Evolutionary conservation across 2,888 invertebrate genomes (phyloP).

Genomic region (Drosophila phalerata): DNA sequence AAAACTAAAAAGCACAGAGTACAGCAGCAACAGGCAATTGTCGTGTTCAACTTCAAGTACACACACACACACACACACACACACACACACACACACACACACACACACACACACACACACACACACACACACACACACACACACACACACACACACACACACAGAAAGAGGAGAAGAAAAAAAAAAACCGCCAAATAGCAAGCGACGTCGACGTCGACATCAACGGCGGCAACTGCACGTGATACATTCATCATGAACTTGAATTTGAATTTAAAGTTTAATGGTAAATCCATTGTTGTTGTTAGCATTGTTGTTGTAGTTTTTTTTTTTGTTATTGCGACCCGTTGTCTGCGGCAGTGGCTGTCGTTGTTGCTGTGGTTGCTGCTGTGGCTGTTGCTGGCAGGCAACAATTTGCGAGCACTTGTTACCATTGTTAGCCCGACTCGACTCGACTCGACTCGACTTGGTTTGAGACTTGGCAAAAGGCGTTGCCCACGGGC

Average conservation of each 20-base stretch:
- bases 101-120: constrained; percentile 24
- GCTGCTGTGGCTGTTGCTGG: constrained; percentile 23
- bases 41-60: constrained; percentile 60
- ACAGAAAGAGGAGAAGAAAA: constrained; percentile 17
- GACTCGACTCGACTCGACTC: constrained; percentile 18
- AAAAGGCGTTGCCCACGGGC: constrained; percentile 58
- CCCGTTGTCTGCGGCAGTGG: constrained; percentile 33
- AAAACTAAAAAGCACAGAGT: background rate
- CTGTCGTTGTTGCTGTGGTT: constrained; percentile 23
- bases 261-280: constrained; percentile 83
- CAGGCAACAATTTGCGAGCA: constrained; percentile 72
- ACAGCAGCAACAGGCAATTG: constrained; percentile 23
- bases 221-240: constrained; percentile 65
- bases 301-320: constrained; percentile 30
- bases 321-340: constrained; percentile 32
- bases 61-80: constrained; percentile 34
- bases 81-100: constrained; percentile 24
- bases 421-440: constrained; percentile 68
- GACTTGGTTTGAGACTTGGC: constrained; percentile 19
- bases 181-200: constrained; percentile 60
- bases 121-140: constrained; percentile 35
- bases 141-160: constrained; percentile 24
- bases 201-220: constrained; percentile 26
- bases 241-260: constrained; percentile 81
- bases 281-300: constrained; percentile 72